Conservation (phyloP, 1,140 invertebrate genomes). For the Popillia japonica region DNA sequence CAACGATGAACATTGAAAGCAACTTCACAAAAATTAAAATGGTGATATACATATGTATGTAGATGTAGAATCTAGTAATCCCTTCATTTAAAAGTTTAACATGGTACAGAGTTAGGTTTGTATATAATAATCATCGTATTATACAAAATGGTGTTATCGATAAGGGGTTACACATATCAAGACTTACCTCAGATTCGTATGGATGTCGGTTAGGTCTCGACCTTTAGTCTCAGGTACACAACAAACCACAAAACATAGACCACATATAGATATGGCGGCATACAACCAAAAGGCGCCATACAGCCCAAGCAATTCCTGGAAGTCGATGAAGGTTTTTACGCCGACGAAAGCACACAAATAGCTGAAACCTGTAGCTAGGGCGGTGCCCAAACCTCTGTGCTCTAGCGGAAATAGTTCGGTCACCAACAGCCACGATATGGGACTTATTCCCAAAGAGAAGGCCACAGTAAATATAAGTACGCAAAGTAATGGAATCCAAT, state of each 20-base stretch:
- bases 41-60: too few relatives aligned
- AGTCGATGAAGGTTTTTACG: constrained; percentile 87
- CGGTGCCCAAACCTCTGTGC: constrained; percentile 83
- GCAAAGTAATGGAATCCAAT: constrained; percentile 85
- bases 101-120: not conserved
- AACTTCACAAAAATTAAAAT: not conserved
- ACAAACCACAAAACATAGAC: constrained; percentile 83
- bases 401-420: constrained; percentile 88
- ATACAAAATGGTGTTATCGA: constrained; percentile 26
- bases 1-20: not conserved
- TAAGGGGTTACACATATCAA: constrained; percentile 18
- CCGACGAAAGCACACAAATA: constrained; percentile 89
- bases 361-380: constrained; percentile 84
- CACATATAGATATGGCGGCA: constrained; percentile 81
- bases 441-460: constrained; percentile 88
- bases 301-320: constrained; percentile 78
- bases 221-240: constrained; percentile 93
- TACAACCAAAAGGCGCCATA: constrained; percentile 91
- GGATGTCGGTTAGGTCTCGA: constrained; percentile 86
- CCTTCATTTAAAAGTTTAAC: not conserved
- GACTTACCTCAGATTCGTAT: constrained; percentile 65
- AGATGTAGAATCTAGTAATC: not conserved
- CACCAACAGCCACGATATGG: constrained; percentile 87
- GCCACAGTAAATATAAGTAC: constrained; percentile 83
- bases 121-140: not conserved